Evolutionary conservation across 2,797 vertebrate species (phyloP), one percentile per base, ranked within the genome.

Genomic region (Myiotriccus ornatus): DNA sequence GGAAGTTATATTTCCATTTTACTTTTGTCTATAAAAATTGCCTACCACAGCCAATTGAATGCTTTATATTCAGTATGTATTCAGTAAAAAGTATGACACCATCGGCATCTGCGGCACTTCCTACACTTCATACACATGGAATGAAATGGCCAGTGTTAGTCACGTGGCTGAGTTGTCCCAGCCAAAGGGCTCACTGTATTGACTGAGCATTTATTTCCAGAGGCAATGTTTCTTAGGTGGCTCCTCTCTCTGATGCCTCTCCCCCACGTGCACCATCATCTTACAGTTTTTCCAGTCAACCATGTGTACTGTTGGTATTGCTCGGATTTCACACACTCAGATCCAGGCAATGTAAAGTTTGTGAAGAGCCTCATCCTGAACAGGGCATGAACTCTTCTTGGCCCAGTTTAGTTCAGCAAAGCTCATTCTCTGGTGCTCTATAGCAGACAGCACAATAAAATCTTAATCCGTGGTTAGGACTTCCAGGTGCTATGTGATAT

Each of bases 301-400:
- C 20, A 18, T 3, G 5, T 0, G 0, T 0, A 2, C 15, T 34
- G 28, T 49, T 1, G 2, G 17, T n/a, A 10, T 41, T 44, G 43
- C 49, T 62, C 44, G 9, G 20, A 41, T 41, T 63, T 35, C 35
- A 44, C 6, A 6, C 1, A 1, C 11, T 27, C 3, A 0, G 27
- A 41, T 43, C 19, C 47, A 44, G 25, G 32, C 14, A 67, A 8
- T 0, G 1, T 16, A 20, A 83, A 65, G 13, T 9, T 8, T 49
- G 19, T 53, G 22, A 32, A 60, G 6, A 71, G 13, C 22, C 19
- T 82, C 27, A 15, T 56, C 43, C 41, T 30, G n/a, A 65, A 25
- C 10, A 47, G 8, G 17, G 30, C 21, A 5, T 52, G 19, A 60
- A 47, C 15, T 65, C 8, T 41, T 47, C 22, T 68, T 59, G 49